A percentile compares a stretch with the other conserved stretches of the same genome.
These are phyloP conservation scores for Micropterix aruncella DNA, from an alignment of 2,888 invertebrate species.

Conservation along the genomic window DNA sequence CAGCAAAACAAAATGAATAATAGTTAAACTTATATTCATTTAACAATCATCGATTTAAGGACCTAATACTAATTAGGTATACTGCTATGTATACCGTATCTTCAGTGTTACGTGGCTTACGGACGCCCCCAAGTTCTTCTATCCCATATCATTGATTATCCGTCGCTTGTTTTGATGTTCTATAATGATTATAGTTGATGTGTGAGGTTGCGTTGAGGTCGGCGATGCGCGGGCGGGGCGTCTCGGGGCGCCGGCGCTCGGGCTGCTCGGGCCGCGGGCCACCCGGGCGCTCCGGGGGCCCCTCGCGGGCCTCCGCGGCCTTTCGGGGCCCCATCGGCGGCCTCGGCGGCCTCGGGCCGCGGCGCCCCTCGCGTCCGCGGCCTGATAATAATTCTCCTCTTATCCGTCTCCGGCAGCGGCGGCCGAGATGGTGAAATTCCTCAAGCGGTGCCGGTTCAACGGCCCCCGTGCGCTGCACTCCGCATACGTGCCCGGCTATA, in stretches of 20 bases:
- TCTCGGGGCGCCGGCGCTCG: conserved; percentile 32
- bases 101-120: no score
- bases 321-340: conserved; percentile 36
- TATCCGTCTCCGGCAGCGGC: conserved; percentile 16
- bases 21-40: no score
- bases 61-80: no score
- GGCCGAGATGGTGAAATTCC: conserved; percentile 16
- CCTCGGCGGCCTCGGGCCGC: conserved; percentile 43
- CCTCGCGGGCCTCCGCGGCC: conserved; percentile 24
- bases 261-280: conserved; percentile 23
- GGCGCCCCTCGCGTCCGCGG: conserved; percentile 28
- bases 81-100: no score
- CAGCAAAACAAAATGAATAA: no score
- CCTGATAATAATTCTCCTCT: conserved; percentile 27
- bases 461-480: conserved; percentile 66
- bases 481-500: conserved; percentile 60
- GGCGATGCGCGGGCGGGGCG: conserved; percentile 15
- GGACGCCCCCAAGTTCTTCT: no score
- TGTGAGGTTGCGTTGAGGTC: conserved; percentile 2
- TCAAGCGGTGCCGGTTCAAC: conserved; percentile 60
- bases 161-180: no score
- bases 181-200: no score
- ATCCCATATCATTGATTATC: no score
- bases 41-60: no score
- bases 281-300: conserved; percentile 22